Evolutionary conservation across 2,888 invertebrate genomes (phyloP).

Genomic region (Heliconius erato): DNA sequence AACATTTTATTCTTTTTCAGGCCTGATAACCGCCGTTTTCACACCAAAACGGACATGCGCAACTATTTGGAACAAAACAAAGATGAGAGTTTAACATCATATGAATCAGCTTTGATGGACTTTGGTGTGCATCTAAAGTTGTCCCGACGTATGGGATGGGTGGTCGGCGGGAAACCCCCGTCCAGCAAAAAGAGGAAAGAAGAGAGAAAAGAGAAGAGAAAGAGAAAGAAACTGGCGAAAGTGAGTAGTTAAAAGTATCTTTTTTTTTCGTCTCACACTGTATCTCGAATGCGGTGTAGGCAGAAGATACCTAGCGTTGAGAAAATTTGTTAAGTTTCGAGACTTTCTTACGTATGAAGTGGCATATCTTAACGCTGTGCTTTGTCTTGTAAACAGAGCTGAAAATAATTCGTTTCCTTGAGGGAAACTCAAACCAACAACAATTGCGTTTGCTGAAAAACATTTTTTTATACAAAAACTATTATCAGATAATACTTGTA

Average conservation of each 20-base stretch:
- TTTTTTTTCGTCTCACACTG: too few relatives aligned
- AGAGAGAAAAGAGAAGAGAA: constrained; percentile 57
- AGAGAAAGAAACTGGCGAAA: constrained; percentile 40
- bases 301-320: too few relatives aligned
- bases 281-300: too few relatives aligned
- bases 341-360: too few relatives aligned
- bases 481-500: too few relatives aligned
- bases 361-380: too few relatives aligned
- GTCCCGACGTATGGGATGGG: constrained; percentile 79
- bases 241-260: background rate
- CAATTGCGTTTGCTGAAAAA: too few relatives aligned
- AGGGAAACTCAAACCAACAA: too few relatives aligned
- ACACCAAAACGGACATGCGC: constrained; percentile 79
- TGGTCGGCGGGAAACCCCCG: constrained; percentile 47
- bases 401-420: too few relatives aligned
- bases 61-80: constrained; percentile 66
- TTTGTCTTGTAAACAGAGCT: too few relatives aligned
- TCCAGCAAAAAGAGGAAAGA: background rate
- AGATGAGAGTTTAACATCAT: constrained; percentile 58
- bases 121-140: constrained; percentile 80
- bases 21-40: constrained; percentile 75
- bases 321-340: too few relatives aligned
- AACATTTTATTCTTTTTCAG: constrained; percentile 58
- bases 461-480: too few relatives aligned
- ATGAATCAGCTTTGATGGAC: constrained; percentile 71